Percentiles rank a stretch among this genome's conserved stretches.
Conservation (phyloP, 2,888 invertebrate genomes). For the Eupithecia subumbrata region DNA sequence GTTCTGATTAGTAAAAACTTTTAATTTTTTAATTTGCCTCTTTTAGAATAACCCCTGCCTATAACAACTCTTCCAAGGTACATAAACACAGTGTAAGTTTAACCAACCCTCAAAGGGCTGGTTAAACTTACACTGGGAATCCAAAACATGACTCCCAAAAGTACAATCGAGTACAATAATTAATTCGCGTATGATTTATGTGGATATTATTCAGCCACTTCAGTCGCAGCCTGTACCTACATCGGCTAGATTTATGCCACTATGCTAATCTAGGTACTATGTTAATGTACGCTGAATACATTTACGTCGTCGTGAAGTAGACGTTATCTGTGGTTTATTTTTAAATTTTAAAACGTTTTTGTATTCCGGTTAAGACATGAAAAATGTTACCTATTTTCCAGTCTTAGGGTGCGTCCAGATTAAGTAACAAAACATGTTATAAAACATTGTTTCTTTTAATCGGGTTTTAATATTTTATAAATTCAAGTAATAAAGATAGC, state of each 20-base stretch:
- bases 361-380: slow-evolving; percentile 11
- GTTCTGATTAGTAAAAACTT: too few relatives aligned
- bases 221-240: slow-evolving; percentile 46
- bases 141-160: slow-evolving; percentile 34
- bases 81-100: neutral
- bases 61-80: slow-evolving; percentile 5
- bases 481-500: too few relatives aligned
- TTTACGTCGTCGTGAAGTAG: slow-evolving; percentile 47
- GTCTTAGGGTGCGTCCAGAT: neutral
- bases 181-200: slow-evolving; percentile 78
- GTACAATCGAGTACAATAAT: slow-evolving; percentile 65
- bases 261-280: slow-evolving; percentile 51
- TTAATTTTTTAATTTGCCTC: too few relatives aligned
- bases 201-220: slow-evolving; percentile 70
- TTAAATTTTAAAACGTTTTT: slow-evolving; percentile 43
- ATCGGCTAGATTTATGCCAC: slow-evolving; percentile 56
- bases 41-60: too few relatives aligned
- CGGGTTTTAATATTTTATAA: too few relatives aligned
- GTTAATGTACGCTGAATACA: slow-evolving; percentile 49
- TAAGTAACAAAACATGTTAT: too few relatives aligned
- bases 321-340: slow-evolving; percentile 54
- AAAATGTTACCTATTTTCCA: neutral
- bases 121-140: too few relatives aligned
- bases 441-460: too few relatives aligned
- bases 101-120: too few relatives aligned